A percentile compares a stretch with the other conserved stretches of the same genome.
phyloP scores from a whole-genome alignment of 2,888 invertebrate species.

The Orthosia gracilis region DNA sequence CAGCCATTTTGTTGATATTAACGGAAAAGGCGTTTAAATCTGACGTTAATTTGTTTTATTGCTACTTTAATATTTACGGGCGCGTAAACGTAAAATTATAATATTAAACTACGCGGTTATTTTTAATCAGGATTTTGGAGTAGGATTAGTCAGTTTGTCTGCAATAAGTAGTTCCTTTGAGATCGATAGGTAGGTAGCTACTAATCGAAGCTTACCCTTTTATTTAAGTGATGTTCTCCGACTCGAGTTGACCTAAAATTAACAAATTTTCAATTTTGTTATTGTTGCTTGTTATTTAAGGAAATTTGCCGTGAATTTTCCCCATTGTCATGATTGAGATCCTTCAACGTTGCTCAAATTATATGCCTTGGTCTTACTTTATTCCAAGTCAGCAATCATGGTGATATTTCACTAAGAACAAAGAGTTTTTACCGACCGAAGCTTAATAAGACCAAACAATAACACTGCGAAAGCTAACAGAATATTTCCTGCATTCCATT shows the following conservation, averaged over 20 bases:
- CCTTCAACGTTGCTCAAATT: too few species aligned
- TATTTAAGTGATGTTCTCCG: too few species aligned
- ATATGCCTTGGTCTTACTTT: too few species aligned
- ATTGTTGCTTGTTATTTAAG: too few species aligned
- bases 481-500: not conserved
- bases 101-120: not conserved
- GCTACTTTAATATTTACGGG: not conserved
- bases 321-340: too few species aligned
- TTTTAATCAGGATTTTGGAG: not conserved
- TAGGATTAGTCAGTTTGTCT: not conserved
- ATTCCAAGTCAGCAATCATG: too few species aligned
- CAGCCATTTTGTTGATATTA: constrained; percentile 40
- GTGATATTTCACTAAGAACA: too few species aligned
- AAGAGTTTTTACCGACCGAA: too few species aligned
- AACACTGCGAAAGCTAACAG: not conserved
- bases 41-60: constrained; percentile 1
- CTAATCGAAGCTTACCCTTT: too few species aligned
- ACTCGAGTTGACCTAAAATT: too few species aligned
- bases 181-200: not conserved
- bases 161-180: not conserved
- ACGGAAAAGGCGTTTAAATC: constrained; percentile 35
- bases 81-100: not conserved
- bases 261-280: too few species aligned
- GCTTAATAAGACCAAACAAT: not conserved
- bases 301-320: too few species aligned